phyloP scores from a whole-genome alignment of 2,113 vertebrate species.

The Alces alces region DNA sequence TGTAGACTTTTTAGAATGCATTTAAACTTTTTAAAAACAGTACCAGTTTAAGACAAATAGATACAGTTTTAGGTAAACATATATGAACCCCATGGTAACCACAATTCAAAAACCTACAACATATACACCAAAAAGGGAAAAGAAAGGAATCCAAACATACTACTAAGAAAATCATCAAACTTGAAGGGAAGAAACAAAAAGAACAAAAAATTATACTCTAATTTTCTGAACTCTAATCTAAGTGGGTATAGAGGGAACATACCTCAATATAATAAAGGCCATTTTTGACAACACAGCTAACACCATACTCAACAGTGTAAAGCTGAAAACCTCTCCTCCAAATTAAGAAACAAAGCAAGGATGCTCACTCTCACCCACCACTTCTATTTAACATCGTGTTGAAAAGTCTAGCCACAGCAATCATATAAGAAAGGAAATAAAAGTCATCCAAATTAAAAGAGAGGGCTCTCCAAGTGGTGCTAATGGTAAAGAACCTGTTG shows the following conservation, averaged over 20 bases:
- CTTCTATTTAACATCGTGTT: neutral
- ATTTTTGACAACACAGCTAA: neutral
- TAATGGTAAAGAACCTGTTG: too few species aligned
- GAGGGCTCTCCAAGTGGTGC: too few species aligned
- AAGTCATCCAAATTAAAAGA: neutral
- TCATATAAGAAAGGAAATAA: neutral
- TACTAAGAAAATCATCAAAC: too few species aligned
- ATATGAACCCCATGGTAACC: neutral
- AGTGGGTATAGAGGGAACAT: neutral
- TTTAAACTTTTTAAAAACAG: neutral
- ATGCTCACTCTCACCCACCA: neutral
- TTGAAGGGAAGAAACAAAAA: too few species aligned
- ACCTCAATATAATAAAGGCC: neutral
- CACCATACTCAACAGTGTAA: neutral
- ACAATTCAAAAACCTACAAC: neutral
- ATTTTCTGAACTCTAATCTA: neutral
- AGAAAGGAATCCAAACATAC: too few species aligned
- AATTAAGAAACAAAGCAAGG: neutral
- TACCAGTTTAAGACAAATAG: neutral
- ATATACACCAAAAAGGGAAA: neutral
- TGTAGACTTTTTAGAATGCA: neutral
- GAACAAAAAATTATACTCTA: too few species aligned
- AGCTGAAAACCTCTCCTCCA: neutral
- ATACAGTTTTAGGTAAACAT: neutral
- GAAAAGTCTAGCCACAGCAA: neutral